Conservation (phyloP, 2,113 vertebrate genomes). For the Panthera leo region DNA sequence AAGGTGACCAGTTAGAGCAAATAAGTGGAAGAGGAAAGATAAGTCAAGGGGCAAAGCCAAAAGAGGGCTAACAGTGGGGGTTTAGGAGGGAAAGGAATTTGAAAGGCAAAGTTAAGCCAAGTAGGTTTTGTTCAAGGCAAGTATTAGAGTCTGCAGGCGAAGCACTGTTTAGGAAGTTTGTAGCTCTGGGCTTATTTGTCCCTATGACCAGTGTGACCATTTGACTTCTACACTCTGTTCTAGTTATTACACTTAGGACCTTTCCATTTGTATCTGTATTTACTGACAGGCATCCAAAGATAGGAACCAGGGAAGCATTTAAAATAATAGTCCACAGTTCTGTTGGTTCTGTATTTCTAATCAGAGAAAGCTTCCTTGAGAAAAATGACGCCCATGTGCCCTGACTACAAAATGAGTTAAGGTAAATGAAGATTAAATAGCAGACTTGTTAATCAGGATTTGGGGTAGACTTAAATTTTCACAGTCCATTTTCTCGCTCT, state of each 20-base stretch:
- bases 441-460: constrained; percentile 74
- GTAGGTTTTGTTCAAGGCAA: background rate
- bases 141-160: background rate
- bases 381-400: constrained; percentile 1
- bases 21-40: background rate
- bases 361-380: constrained; percentile 41
- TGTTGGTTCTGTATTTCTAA: constrained; percentile 26
- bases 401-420: constrained; percentile 72
- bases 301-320: constrained; percentile 7
- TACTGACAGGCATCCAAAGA: constrained; percentile 22
- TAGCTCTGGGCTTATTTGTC: background rate
- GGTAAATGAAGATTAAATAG: constrained; percentile 67
- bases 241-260: background rate
- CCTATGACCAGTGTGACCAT: no score
- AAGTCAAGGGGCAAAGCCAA: background rate
- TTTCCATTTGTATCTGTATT: background rate
- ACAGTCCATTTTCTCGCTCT: constrained; percentile 80
- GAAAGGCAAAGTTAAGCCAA: background rate
- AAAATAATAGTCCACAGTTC: background rate
- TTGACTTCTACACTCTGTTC: background rate
- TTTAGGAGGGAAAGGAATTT: background rate
- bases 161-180: background rate
- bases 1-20: background rate
- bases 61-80: background rate
- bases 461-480: constrained; percentile 78